Percentiles rank a stretch among this genome's conserved stretches.
These are phyloP conservation scores for Vandiemenella viatica DNA, from an alignment of 2,888 invertebrate species.

Conservation along the genomic window DNA sequence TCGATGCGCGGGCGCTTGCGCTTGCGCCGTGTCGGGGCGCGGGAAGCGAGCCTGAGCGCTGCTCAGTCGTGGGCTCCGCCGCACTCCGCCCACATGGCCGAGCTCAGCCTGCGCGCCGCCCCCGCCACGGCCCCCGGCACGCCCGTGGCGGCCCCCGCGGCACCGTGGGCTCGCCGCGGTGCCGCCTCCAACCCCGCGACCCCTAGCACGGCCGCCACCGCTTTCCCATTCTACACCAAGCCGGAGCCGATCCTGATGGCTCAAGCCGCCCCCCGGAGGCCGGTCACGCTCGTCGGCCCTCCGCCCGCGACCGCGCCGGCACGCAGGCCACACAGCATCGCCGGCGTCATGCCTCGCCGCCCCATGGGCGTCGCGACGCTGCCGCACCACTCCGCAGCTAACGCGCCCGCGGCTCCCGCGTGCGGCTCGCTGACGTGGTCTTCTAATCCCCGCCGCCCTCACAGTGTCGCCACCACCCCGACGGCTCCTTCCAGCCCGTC, in stretches of 20 bases:
- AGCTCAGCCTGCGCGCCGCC: constrained; percentile 5
- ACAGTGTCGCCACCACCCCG: constrained; percentile 26
- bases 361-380: not conserved
- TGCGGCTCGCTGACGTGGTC: not conserved
- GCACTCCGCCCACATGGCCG: not conserved
- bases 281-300: not conserved
- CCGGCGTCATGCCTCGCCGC: not conserved
- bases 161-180: not conserved
- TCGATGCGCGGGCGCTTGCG: not conserved
- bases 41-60: constrained; percentile 1
- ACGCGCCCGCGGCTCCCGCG: not conserved
- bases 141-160: not conserved
- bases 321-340: not conserved
- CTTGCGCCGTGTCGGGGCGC: constrained; percentile 3
- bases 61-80: not conserved
- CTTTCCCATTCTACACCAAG: constrained; percentile 38
- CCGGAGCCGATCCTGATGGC: constrained; percentile 18
- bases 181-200: constrained; percentile 6
- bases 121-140: constrained; percentile 9
- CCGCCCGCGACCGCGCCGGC: not conserved
- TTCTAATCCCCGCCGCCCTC: constrained; percentile 24
- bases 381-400: not conserved
- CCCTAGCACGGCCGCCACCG: constrained; percentile 18
- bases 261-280: constrained; percentile 21
- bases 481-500: constrained; percentile 26